phyloP scores from a whole-genome alignment of 2,113 vertebrate genomes.

The Carettochelys insculpta region DNA sequence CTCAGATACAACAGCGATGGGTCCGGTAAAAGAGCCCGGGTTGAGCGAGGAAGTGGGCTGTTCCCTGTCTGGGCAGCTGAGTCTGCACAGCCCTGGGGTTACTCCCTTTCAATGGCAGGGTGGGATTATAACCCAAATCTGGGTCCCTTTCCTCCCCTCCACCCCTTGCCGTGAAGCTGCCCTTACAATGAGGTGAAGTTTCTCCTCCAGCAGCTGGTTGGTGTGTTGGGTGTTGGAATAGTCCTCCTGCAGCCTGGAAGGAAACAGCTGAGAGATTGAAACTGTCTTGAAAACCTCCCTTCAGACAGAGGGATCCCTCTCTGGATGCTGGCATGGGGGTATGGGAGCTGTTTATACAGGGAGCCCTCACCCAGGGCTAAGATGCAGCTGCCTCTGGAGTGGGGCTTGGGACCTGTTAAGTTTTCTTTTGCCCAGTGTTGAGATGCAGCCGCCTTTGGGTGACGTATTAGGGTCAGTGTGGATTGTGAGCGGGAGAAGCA shows the following conservation, averaged over 20 bases:
- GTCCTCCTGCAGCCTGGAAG: constrained; percentile 76
- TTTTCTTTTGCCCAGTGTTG: neutral
- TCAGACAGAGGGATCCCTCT: neutral
- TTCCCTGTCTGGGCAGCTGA: too few relatives aligned
- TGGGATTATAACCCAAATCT: neutral
- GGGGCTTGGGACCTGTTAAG: neutral
- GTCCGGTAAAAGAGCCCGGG: neutral
- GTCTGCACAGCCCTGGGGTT: neutral
- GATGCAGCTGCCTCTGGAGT: neutral
- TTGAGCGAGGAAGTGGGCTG: neutral
- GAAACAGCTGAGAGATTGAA: neutral
- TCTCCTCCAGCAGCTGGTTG: constrained; percentile 74
- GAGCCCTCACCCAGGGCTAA: neutral
- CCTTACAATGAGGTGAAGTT: constrained; percentile 78
- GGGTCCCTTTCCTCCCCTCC: too few relatives aligned
- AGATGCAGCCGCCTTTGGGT: neutral
- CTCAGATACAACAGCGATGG: neutral
- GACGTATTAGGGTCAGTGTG: neutral
- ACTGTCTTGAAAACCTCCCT: neutral
- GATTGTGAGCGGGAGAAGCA: neutral
- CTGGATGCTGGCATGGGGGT: neutral
- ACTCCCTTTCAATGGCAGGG: neutral
- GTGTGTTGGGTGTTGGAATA: constrained; percentile 74
- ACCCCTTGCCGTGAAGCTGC: too few relatives aligned
- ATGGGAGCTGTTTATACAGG: neutral